Evolutionary conservation across 2,888 invertebrate species (phyloP).

Genomic region (Agrotis puta): DNA sequence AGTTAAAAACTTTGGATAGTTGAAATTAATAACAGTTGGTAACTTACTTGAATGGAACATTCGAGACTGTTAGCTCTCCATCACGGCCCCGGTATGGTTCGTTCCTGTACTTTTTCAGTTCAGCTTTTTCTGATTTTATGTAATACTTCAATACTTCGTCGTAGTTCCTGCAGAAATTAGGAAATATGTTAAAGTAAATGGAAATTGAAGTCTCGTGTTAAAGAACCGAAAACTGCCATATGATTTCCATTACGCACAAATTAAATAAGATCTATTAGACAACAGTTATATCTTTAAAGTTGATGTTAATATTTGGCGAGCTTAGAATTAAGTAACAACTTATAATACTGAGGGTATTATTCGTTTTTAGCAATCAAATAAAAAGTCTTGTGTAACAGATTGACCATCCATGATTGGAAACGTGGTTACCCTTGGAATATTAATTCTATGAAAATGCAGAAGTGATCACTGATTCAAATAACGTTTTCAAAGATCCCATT

Average conservation of each 20-base stretch:
- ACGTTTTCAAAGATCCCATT: constrained; percentile 32
- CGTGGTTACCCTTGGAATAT: constrained; percentile 22
- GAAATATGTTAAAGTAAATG: neutral
- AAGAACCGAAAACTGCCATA: neutral
- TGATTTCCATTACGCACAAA: neutral
- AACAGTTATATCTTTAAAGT: neutral
- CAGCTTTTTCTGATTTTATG: constrained; percentile 91
- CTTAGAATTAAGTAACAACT: too few relatives aligned
- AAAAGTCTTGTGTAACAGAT: constrained; percentile 1
- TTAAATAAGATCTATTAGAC: neutral
- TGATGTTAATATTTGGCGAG: neutral
- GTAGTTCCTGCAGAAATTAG: constrained; percentile 90
- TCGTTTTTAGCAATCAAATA: neutral
- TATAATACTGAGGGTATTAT: too few relatives aligned
- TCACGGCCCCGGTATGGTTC: constrained; percentile 91
- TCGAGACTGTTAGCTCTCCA: constrained; percentile 92
- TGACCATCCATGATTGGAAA: constrained; percentile 19
- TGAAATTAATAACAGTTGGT: constrained; percentile 63
- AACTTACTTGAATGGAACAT: constrained; percentile 90
- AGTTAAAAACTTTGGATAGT: constrained; percentile 61
- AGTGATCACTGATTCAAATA: constrained; percentile 38
- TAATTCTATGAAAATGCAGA: constrained; percentile 26
- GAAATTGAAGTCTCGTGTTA: neutral
- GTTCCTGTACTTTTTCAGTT: constrained; percentile 87
- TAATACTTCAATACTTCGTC: constrained; percentile 91